phyloP scores from a whole-genome alignment of 1,140 invertebrate species.

The Episyrphus balteatus region DNA sequence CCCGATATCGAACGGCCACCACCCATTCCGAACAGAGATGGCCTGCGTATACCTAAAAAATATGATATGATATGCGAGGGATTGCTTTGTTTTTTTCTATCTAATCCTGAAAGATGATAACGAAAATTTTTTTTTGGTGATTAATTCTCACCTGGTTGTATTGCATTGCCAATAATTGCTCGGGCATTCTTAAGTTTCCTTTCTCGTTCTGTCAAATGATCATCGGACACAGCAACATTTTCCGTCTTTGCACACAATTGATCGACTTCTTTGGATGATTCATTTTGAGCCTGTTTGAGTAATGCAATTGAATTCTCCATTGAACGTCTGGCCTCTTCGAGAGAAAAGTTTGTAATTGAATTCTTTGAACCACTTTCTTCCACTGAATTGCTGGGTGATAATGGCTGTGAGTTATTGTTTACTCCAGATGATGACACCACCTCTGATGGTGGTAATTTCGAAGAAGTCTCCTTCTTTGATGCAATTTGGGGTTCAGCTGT shows the following conservation, averaged over 20 bases:
- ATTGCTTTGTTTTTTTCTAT: conserved; percentile 2
- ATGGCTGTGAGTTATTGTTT: conserved; percentile 3
- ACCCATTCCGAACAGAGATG: conserved; percentile 1
- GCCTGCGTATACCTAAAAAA: conserved; percentile 37
- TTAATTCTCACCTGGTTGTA: conserved; percentile 34
- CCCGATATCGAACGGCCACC: conserved; percentile 40
- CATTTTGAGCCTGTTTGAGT: conserved; percentile 35
- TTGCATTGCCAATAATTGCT: conserved; percentile 46
- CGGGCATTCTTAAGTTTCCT: conserved; percentile 44
- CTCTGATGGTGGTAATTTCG: conserved; percentile 8
- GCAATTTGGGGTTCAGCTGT: conserved; percentile 8
- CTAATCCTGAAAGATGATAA: not conserved
- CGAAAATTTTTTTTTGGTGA: not conserved
- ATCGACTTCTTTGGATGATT: conserved; percentile 34
- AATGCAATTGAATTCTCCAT: conserved; percentile 40
- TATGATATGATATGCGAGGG: conserved; percentile 14
- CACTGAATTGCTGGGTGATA: conserved; percentile 12
- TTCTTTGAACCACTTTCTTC: conserved; percentile 29
- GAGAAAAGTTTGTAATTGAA: conserved; percentile 25
- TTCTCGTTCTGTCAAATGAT: conserved; percentile 28
- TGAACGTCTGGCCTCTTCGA: conserved; percentile 33
- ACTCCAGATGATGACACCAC: conserved; percentile 11
- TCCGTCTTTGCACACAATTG: conserved; percentile 34
- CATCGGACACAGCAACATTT: conserved; percentile 26
- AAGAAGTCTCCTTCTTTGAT: conserved; percentile 7